These are phyloP conservation scores for Muscina levida DNA, from an alignment of 2,888 invertebrate genomes.

Conservation along the genomic window DNA sequence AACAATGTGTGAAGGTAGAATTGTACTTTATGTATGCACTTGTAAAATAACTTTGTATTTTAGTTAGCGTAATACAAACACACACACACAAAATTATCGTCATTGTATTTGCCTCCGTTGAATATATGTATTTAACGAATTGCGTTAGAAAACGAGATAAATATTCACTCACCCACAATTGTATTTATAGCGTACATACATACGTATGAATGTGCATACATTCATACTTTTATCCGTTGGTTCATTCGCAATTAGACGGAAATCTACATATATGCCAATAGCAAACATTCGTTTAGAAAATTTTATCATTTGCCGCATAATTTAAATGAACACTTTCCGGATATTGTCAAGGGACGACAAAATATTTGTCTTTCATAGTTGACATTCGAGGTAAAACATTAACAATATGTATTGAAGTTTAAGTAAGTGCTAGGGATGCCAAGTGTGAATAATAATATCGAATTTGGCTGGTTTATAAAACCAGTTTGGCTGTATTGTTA, in stretches of 20 bases:
- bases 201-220: too few species aligned
- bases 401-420: not conserved
- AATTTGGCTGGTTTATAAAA: too few species aligned
- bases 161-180: not conserved
- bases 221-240: conserved; percentile 1
- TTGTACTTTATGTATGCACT: not conserved
- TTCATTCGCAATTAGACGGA: conserved; percentile 26
- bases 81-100: not conserved
- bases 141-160: conserved; percentile 15
- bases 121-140: conserved; percentile 20
- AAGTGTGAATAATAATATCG: too few species aligned
- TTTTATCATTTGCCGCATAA: conserved; percentile 33
- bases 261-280: not conserved
- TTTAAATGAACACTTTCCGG: conserved; percentile 38
- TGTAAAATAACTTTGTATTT: conserved; percentile 38
- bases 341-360: conserved; percentile 37
- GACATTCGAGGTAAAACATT: conserved; percentile 25
- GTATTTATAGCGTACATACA: not conserved
- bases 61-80: conserved; percentile 31
- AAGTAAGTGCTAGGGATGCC: too few species aligned
- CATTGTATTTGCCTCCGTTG: conserved; percentile 20
- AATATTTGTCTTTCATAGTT: conserved; percentile 24
- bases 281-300: conserved; percentile 35
- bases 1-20: too few species aligned
- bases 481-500: too few species aligned